Evolutionary conservation across 2,888 invertebrate species (phyloP).

Genomic region (Neoscelio sp.): DNA sequence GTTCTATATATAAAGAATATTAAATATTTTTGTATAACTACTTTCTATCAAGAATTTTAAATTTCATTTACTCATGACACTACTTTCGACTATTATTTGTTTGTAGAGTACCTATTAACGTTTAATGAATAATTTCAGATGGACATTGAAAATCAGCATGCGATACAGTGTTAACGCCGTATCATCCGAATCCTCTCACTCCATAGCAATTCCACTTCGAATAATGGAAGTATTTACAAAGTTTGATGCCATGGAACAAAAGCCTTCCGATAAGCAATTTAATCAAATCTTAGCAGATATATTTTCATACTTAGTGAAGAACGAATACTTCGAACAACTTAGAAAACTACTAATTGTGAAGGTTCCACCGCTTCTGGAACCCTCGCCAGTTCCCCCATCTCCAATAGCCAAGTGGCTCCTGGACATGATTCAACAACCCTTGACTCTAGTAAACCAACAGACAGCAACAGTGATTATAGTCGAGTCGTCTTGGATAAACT

Average conservation of each 20-base stretch:
- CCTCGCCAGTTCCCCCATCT: slow-evolving; percentile 88
- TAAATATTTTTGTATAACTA: too few relatives aligned
- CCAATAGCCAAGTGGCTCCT: slow-evolving; percentile 89
- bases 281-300: slow-evolving; percentile 81
- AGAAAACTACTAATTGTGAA: slow-evolving; percentile 88
- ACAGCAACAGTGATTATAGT: slow-evolving; percentile 83
- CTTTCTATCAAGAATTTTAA: too few relatives aligned
- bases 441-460: slow-evolving; percentile 85
- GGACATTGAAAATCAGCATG: slow-evolving; percentile 85
- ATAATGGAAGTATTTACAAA: slow-evolving; percentile 91
- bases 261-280: slow-evolving; percentile 68
- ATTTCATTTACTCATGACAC: too few relatives aligned
- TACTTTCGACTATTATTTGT: too few relatives aligned
- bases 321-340: slow-evolving; percentile 88
- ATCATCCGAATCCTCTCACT: slow-evolving; percentile 79
- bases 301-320: slow-evolving; percentile 78
- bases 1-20: too few relatives aligned
- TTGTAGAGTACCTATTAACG: too few relatives aligned
- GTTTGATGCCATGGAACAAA: slow-evolving; percentile 81
- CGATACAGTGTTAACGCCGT: slow-evolving; percentile 83
- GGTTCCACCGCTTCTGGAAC: slow-evolving; percentile 87
- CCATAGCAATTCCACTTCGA: slow-evolving; percentile 89
- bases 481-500: slow-evolving; percentile 85
- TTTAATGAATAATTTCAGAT: slow-evolving; percentile 79
- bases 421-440: slow-evolving; percentile 90